Evolutionary conservation across 2,797 vertebrate genomes (phyloP).

Genomic region (Melanotaenia maccullochi): DNA sequence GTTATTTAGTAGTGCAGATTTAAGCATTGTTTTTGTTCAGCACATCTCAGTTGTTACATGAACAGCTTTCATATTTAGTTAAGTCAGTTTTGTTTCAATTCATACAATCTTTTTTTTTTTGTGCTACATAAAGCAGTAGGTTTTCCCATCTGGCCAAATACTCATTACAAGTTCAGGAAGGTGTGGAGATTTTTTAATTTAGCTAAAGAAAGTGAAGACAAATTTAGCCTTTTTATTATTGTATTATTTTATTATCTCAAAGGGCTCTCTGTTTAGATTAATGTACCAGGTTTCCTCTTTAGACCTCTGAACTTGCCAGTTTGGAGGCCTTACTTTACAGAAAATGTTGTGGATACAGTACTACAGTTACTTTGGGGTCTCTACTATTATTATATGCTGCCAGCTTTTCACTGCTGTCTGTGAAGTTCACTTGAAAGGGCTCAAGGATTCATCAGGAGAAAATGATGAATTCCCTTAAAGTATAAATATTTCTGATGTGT

Average conservation of each 20-base stretch:
- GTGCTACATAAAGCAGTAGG: background rate
- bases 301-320: background rate
- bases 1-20: background rate
- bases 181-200: slow-evolving; percentile 10
- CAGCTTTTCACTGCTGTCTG: background rate
- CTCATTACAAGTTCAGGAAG: slow-evolving; percentile 4
- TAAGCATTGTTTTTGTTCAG: background rate
- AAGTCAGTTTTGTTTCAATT: slow-evolving; percentile 13
- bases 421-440: slow-evolving; percentile 17
- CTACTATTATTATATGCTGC: slow-evolving; percentile 8
- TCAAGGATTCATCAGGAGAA: slow-evolving; percentile 25
- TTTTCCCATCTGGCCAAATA: background rate
- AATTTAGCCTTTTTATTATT: background rate
- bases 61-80: slow-evolving; percentile 5
- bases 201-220: background rate
- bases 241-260: slow-evolving; percentile 1
- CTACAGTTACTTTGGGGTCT: slow-evolving; percentile 23
- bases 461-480: slow-evolving; percentile 34
- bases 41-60: background rate
- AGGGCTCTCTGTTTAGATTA: slow-evolving; percentile 12
- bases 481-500: slow-evolving; percentile 60
- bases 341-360: background rate
- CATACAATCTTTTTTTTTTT: background rate
- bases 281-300: background rate
- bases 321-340: slow-evolving; percentile 13